Evolutionary conservation across 64 coral and sea anemone genomes (phyloP).

Genomic region (Montipora efflorescens): DNA sequence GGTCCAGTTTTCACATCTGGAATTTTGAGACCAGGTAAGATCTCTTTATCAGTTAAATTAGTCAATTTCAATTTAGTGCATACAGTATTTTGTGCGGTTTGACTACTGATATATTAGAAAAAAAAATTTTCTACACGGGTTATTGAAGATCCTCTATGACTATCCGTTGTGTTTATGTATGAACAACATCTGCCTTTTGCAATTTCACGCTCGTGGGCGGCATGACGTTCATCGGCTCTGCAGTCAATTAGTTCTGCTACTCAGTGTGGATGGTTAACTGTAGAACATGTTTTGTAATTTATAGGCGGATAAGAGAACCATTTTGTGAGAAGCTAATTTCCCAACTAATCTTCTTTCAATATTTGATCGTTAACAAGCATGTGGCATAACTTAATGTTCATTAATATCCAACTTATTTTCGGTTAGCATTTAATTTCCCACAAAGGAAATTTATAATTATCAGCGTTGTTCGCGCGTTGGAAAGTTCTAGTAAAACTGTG

Average conservation of each 20-base stretch:
- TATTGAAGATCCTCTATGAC: neutral
- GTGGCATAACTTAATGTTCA: too few species aligned
- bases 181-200: constrained; percentile 14
- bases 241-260: neutral
- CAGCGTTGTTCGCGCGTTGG: too few species aligned
- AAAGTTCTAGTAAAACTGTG: too few species aligned
- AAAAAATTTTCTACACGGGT: neutral
- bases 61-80: neutral
- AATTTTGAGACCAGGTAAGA: constrained; percentile 82
- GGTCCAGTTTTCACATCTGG: constrained; percentile 83
- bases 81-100: neutral
- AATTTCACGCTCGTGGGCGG: neutral
- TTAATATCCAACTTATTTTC: too few species aligned
- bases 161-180: neutral
- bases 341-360: neutral
- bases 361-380: neutral
- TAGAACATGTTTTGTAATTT: neutral
- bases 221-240: neutral
- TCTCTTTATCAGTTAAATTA: constrained; percentile 1
- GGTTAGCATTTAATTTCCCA: too few species aligned
- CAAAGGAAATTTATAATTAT: too few species aligned
- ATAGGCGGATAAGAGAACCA: neutral
- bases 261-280: neutral
- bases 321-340: neutral
- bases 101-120: constrained; percentile 2